phyloP scores from a whole-genome alignment of 2,113 vertebrate species.

The Neofelis nebulosa region DNA sequence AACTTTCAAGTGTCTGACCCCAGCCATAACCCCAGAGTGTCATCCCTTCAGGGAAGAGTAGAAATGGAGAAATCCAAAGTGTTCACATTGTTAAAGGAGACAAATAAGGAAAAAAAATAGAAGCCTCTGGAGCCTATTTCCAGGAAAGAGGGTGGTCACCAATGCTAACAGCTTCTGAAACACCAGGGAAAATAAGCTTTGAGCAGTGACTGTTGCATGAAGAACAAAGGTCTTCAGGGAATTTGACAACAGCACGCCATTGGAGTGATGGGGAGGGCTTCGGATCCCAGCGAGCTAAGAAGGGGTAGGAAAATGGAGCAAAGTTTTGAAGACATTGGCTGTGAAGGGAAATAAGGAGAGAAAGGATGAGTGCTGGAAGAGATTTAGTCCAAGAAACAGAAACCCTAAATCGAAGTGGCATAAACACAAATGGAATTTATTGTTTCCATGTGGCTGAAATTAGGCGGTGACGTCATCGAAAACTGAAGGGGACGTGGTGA shows the following conservation, averaged over 20 bases:
- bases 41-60: not conserved
- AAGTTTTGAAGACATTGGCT: not conserved
- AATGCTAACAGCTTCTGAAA: not conserved
- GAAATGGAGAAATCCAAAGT: not conserved
- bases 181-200: no score
- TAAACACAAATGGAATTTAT: slow-evolving; percentile 26
- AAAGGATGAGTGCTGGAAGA: not conserved
- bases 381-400: slow-evolving; percentile 24
- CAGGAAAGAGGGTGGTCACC: not conserved
- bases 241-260: not conserved
- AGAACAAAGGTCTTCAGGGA: not conserved
- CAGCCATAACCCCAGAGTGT: not conserved
- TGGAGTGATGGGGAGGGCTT: not conserved
- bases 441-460: slow-evolving; percentile 17
- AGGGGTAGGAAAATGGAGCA: not conserved
- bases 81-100: not conserved
- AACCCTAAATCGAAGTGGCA: slow-evolving; percentile 39
- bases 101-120: not conserved
- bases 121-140: not conserved
- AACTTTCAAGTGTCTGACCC: not conserved
- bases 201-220: not conserved
- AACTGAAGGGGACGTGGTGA: not conserved
- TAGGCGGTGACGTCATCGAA: not conserved
- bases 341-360: not conserved
- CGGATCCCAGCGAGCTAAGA: not conserved